Base-by-base conservation (phyloP, 2,797 vertebrate genomes). In the Poecile montanus region DNA sequence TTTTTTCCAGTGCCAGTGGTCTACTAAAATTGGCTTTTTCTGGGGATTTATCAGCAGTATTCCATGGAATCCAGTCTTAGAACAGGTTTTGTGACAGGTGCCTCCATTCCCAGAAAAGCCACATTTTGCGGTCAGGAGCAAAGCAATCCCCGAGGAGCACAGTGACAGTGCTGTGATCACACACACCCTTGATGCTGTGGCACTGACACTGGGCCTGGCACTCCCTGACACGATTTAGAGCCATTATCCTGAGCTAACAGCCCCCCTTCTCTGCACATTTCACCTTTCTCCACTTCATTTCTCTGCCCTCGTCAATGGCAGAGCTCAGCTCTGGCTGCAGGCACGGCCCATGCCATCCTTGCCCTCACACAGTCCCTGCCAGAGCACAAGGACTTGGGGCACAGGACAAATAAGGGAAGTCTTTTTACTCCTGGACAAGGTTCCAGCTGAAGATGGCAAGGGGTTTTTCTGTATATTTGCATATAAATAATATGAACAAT, bases 71-170 rank as follows among this genome's bases (percentile, higher is more conserved):
- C 15, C 44, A 61, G 38, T 12, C 16, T n/a, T 32, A 2, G 1
- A 63, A 47, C n/a, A 56, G 77, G 57, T 54, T 85, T 85, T 53
- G 36, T 60, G 80, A 13, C 85, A 93, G 77, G 85, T 94, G 89
- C 44, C 32, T 89, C 74, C 48, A 40, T 44, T 25, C 53, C 45
- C 51, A 67, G 56, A 34, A 63, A 32, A 76, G 20, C 18, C 29
- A 45, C 7, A 0, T 79, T 67, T 47, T 15, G 16, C 32, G 54
- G 27, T 25, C 51, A 34, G 65, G 73, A 91, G 53, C 61, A 92
- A 44, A 78, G 61, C 78, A 48, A 26, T 26, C 45, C 75, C 61
- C 0, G 5, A 62, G 68, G 61, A 38, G 27, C 47, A 23, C n/a
- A 3, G 70, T 10, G 1, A 9, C 7, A 1, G 65, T 10, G 20